Evolutionary conservation across 1,140 invertebrate genomes (phyloP).

Genomic region (Leptinotarsa lineolata): DNA sequence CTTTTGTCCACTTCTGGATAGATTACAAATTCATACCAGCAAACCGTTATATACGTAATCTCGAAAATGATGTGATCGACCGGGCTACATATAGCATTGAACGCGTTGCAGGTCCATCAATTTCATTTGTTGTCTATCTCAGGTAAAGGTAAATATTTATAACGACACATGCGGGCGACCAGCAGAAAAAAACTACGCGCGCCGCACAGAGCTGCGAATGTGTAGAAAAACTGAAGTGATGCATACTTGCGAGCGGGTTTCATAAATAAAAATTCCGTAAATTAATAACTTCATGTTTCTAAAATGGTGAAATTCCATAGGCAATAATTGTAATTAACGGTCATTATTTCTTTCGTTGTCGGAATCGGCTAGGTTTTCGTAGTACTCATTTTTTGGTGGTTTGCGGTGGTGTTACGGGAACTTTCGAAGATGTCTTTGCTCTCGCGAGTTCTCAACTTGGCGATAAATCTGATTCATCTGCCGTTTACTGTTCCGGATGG

Average conservation of each 20-base stretch:
- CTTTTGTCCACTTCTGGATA: too few species aligned
- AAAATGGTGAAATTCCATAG: conserved; percentile 2
- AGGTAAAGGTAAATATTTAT: conserved; percentile 10
- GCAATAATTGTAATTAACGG: background rate
- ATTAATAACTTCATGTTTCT: background rate
- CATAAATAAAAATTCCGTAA: background rate
- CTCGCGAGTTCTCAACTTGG: conserved; percentile 29
- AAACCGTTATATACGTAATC: too few species aligned
- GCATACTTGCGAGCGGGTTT: background rate
- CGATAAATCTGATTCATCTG: conserved; percentile 30
- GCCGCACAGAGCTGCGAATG: background rate
- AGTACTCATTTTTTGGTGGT: background rate
- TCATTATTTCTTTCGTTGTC: background rate
- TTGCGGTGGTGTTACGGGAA: background rate
- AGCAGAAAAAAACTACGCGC: conserved; percentile 6
- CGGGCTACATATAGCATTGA: conserved; percentile 13
- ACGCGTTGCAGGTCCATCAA: conserved; percentile 8
- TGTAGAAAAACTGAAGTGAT: background rate
- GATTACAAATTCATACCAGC: too few species aligned
- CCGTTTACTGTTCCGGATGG: conserved; percentile 30
- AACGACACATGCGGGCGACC: background rate
- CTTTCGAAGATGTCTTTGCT: conserved; percentile 32
- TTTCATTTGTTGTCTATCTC: conserved; percentile 12
- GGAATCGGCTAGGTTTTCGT: background rate
- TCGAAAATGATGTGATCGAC: background rate